Evolutionary conservation across 2,888 invertebrate genomes (phyloP).

Genomic region (Andrena dorsata): DNA sequence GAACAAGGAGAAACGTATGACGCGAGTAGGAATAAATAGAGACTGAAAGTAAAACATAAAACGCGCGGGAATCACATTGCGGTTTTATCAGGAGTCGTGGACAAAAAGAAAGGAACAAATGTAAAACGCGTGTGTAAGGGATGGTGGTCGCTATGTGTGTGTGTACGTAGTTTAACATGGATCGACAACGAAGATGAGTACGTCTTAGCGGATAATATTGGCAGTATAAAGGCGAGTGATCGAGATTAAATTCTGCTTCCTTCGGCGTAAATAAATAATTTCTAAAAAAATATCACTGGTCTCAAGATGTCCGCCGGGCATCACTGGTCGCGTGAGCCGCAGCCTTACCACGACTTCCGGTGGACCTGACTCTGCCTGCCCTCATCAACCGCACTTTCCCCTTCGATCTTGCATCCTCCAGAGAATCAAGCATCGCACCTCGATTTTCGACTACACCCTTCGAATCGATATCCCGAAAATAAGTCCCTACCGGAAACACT

Average conservation of each 20-base stretch:
- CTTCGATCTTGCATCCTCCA: neutral
- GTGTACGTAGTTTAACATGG: conserved; percentile 47
- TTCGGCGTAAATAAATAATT: conserved; percentile 83
- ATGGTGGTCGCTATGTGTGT: conserved; percentile 52
- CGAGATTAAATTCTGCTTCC: conserved; percentile 78
- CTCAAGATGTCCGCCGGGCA: conserved; percentile 77
- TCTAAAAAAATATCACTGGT: conserved; percentile 84
- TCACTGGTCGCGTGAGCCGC: conserved; percentile 19
- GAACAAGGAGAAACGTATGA: conserved; percentile 34
- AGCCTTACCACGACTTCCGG: conserved; percentile 14
- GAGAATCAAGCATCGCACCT: neutral
- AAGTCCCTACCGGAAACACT: neutral
- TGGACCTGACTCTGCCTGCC: conserved; percentile 10
- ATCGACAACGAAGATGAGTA: conserved; percentile 71
- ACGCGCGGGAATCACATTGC: conserved; percentile 61
- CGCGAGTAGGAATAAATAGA: conserved; percentile 49
- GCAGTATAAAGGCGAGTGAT: conserved; percentile 80
- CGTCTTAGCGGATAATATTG: conserved; percentile 78
- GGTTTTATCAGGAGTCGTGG: conserved; percentile 51
- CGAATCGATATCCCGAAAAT: no score
- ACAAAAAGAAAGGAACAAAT: conserved; percentile 58
- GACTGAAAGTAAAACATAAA: conserved; percentile 30
- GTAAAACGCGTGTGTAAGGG: conserved; percentile 44
- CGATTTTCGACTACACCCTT: neutral
- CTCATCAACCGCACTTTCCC: neutral